Evolutionary conservation across 2,113 vertebrate genomes (phyloP), one percentile per base, ranked within the genome.

Genomic region (Pholis gunnellus): DNA sequence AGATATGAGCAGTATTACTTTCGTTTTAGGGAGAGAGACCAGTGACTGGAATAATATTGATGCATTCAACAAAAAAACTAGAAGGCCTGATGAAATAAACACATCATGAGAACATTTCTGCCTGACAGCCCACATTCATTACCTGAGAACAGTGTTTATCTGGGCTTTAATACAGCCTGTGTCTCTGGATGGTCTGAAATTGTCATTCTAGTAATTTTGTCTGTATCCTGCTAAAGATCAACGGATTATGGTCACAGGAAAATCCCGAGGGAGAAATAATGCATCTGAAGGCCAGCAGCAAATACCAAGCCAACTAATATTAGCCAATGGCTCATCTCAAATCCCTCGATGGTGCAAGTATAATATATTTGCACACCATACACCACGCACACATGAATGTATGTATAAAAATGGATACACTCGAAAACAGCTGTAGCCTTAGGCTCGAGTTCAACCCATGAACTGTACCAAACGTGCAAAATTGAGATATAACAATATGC

Each of bases 291-390:
- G 59, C 66, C 61, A 64, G 69, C 63, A 56, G 73, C 56, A 86
- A 83, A 87, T 46, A 83, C 42, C 66, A 73, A 71, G 75, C 71
- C 36, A 75, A 70, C 81, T 84, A 79, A 84, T 90, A 83, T 79
- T 52, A 81, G 72, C 66, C 73, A 72, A n/a, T 81, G 75, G 81
- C 73, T 90, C 71, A 82, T 75, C 31, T 74, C 31, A 86, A 78
- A 84, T 86, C 66, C 75, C 77, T 69, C 15, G 9, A 29, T 75
- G 11, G 22, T 77, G 36, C 31, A 52, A 20, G 10, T 31, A 48
- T 56, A 17, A 42, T 72, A 60, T 59, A 34, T 77, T 40, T 20
- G 31, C 34, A 46, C 38, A n/a, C 31, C 13, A 18, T 27, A 71
- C 15, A 65, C 25, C 13, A 44, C 1, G 18, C 7, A 69, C 29